A percentile compares a stretch with the other conserved stretches of the same genome.
Conservation (phyloP, 2,113 vertebrate species). For the Dinomys branickii region DNA sequence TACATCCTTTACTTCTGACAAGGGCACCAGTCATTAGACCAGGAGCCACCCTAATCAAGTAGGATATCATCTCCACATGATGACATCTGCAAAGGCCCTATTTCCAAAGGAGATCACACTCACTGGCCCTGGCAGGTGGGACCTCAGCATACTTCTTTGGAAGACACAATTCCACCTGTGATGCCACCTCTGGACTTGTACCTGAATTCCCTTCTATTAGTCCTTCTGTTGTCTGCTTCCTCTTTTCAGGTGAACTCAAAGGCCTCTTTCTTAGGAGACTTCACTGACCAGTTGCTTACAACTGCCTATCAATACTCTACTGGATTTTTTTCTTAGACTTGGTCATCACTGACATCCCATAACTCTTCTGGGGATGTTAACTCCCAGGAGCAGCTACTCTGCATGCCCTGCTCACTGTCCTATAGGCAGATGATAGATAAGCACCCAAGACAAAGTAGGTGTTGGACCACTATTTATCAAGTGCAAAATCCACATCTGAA, state of each 20-base stretch:
- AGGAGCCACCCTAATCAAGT: not conserved
- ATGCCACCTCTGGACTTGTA: not conserved
- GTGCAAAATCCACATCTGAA: not conserved
- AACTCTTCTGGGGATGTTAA: not conserved
- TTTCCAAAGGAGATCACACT: not conserved
- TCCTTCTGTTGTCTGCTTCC: not conserved
- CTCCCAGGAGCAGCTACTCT: not conserved
- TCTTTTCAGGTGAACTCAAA: not conserved
- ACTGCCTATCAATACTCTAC: fast-evolving
- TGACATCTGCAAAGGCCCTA: not conserved
- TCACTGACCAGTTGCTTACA: not conserved
- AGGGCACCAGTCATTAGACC: not conserved
- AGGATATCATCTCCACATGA: not conserved
- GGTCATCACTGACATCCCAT: not conserved
- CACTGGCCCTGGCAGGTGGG: too few relatives aligned
- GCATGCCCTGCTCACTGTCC: not conserved
- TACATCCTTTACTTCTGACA: not conserved
- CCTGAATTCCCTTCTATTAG: not conserved
- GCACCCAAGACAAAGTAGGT: not conserved
- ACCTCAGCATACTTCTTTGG: not conserved
- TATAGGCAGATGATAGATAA: not conserved
- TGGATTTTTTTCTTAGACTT: not conserved
- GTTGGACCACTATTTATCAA: not conserved
- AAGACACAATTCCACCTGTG: fast-evolving
- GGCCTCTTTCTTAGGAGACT: not conserved